These are phyloP conservation scores for Prionchulus punctatus DNA, from an alignment of 2,888 invertebrate genomes.

Conservation along the genomic window DNA sequence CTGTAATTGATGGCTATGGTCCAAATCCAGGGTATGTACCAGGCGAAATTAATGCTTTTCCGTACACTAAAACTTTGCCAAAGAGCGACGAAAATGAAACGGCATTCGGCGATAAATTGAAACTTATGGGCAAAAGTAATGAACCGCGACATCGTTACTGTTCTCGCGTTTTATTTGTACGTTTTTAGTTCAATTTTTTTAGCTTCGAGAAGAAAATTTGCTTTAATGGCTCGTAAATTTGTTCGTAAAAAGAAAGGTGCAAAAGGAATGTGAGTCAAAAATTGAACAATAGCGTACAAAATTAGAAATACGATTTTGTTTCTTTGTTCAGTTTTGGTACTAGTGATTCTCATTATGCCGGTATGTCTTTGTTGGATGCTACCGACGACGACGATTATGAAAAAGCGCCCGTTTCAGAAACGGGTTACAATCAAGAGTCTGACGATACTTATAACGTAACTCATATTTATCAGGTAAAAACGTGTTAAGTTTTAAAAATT, in stretches of 20 bases:
- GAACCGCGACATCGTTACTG: neutral
- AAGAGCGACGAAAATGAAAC: neutral
- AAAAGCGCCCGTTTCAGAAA: neutral
- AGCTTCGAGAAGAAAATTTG: conserved; percentile 2
- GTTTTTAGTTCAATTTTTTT: too few relatives aligned
- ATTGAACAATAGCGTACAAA: neutral
- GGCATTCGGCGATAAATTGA: neutral
- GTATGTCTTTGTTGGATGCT: neutral
- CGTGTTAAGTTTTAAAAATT: too few relatives aligned
- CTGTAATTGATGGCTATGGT: too few relatives aligned
- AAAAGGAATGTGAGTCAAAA: neutral
- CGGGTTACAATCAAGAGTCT: neutral
- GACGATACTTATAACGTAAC: neutral
- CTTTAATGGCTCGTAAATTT: neutral
- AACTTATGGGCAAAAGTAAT: conserved; percentile 5
- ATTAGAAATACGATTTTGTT: neutral
- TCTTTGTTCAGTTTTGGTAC: neutral
- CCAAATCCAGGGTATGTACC: too few relatives aligned
- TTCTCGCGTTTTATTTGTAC: neutral
- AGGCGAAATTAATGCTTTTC: conserved; percentile 2
- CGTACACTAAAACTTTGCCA: conserved; percentile 5
- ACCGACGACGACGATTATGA: neutral
- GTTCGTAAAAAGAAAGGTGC: conserved; percentile 1
- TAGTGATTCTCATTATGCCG: neutral
- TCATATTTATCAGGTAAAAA: too few relatives aligned